Conservation (phyloP, 2,888 invertebrate species). For the Lomographa bimaculata region DNA sequence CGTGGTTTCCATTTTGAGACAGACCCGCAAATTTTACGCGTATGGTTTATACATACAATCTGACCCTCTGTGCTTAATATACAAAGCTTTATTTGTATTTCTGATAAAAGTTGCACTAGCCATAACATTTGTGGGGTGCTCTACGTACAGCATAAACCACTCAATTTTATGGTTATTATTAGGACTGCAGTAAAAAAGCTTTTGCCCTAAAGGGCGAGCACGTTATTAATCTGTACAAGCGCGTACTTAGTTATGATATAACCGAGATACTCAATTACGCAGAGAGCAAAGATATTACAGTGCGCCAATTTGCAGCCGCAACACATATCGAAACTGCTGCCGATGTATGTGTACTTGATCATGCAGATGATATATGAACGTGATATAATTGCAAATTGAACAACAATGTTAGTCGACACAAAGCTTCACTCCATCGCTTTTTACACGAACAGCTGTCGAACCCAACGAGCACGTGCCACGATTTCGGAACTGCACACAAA, state of each 20-base stretch:
- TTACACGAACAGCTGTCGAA: slow-evolving; percentile 60
- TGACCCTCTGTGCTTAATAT: slow-evolving; percentile 42
- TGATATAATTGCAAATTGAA: slow-evolving; percentile 53
- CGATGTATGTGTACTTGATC: too few species aligned
- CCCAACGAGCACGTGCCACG: slow-evolving; percentile 45
- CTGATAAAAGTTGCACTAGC: slow-evolving; percentile 32
- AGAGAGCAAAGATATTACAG: slow-evolving; percentile 13
- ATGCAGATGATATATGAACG: slow-evolving; percentile 62
- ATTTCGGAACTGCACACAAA: slow-evolving; percentile 36
- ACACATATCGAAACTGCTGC: too few species aligned
- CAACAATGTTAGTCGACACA: slow-evolving; percentile 52
- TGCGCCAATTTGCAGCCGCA: slow-evolving; percentile 3
- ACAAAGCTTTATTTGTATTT: slow-evolving; percentile 41
- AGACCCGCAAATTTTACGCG: slow-evolving; percentile 38
- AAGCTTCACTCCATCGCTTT: slow-evolving; percentile 51
- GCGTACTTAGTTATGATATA: slow-evolving; percentile 13
- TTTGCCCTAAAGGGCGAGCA: slow-evolving; percentile 20
- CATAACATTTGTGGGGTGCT: slow-evolving; percentile 18
- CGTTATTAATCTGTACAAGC: slow-evolving; percentile 19
- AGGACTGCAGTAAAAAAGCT: slow-evolving; percentile 25
- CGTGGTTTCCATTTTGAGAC: slow-evolving; percentile 1
- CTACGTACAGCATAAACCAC: slow-evolving; percentile 26
- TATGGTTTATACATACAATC: slow-evolving; percentile 55
- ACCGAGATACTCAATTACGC: slow-evolving; percentile 23
- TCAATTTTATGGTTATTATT: slow-evolving; percentile 28